A percentile compares a stretch with the other conserved stretches of the same genome.
Evolutionary conservation across 2,888 invertebrate species (phyloP).

Genomic region (Herminia tarsipennalis): DNA sequence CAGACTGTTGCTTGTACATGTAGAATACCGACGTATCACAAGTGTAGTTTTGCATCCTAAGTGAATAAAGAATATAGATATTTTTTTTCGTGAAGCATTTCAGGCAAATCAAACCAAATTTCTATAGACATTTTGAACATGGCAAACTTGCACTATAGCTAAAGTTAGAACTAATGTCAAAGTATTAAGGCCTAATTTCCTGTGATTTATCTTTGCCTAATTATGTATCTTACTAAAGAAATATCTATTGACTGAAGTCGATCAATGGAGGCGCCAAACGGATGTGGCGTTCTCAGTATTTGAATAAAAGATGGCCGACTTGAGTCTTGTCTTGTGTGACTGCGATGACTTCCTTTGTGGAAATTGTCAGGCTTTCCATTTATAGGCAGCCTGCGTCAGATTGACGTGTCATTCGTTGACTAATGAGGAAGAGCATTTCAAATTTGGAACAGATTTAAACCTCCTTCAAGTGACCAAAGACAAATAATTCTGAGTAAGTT

Average conservation of each 20-base stretch:
- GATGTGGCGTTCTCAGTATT: constrained; percentile 66
- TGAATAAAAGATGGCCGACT: constrained; percentile 65
- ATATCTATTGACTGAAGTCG: constrained; percentile 51
- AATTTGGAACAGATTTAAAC: background rate
- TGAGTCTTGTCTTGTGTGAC: no score
- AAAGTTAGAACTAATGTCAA: constrained; percentile 10
- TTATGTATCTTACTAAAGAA: constrained; percentile 24
- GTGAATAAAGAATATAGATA: no score
- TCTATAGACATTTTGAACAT: no score
- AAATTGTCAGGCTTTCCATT: constrained; percentile 37
- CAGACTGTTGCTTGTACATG: no score
- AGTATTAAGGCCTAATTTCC: constrained; percentile 14
- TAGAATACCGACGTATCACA: no score
- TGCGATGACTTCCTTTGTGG: constrained; percentile 69
- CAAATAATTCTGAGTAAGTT: no score
- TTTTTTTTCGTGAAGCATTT: no score
- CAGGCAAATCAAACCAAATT: no score
- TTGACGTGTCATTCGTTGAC: constrained; percentile 29
- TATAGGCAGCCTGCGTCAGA: constrained; percentile 22
- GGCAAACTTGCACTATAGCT: no score
- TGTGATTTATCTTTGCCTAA: constrained; percentile 13
- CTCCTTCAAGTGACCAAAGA: no score
- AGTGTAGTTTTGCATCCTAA: no score
- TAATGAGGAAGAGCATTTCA: constrained; percentile 24
- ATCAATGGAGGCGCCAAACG: constrained; percentile 61